Conservation (phyloP, 2,797 vertebrate species). For the Dromococcyx pavoninus region DNA sequence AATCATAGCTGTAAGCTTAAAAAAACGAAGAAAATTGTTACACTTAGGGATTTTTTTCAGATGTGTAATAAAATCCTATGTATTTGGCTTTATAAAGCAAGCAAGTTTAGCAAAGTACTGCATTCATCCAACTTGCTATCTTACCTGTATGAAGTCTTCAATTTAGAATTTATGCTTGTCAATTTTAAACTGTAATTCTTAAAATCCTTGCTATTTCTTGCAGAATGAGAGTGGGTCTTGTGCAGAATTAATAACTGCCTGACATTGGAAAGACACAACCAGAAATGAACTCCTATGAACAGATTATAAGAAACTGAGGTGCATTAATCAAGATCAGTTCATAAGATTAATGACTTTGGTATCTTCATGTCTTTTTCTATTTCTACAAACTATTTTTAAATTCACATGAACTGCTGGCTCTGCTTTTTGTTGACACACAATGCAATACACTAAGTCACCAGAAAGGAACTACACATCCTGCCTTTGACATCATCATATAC, state of each 20-base stretch:
- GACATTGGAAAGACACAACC: not conserved
- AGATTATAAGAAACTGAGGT: not conserved
- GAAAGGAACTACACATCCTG: not conserved
- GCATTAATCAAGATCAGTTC: not conserved
- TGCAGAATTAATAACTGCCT: not conserved
- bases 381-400: not conserved
- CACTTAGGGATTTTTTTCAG: not conserved
- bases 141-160: not conserved
- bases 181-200: not conserved
- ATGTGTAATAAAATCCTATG: not conserved
- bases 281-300: not conserved
- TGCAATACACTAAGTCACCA: not conserved
- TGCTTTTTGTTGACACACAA: not conserved
- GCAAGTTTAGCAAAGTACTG: not conserved
- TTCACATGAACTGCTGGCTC: not conserved
- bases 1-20: not conserved
- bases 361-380: not conserved
- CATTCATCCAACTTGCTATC: not conserved
- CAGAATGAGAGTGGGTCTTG: not conserved
- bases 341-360: not conserved
- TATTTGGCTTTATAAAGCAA: not conserved
- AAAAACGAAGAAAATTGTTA: not conserved
- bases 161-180: not conserved
- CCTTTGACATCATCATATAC: not conserved
- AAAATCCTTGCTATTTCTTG: not conserved